These are phyloP conservation scores for Lophotis ruficrista DNA, from an alignment of 2,113 vertebrate genomes.

Conservation along the genomic window DNA sequence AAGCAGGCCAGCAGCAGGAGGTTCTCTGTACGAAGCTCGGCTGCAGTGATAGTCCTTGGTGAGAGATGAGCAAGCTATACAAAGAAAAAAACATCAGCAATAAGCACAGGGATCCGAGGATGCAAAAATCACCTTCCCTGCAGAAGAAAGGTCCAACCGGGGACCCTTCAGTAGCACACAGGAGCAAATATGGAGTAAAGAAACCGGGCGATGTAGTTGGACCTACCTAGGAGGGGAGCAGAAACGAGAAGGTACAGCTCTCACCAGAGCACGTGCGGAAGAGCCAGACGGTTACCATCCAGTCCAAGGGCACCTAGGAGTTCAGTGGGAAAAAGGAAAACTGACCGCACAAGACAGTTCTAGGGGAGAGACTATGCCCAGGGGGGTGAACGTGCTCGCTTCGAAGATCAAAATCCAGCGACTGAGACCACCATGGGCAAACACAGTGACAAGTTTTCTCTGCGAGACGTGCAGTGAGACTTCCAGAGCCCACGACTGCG, in stretches of 20 bases:
- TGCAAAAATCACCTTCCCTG: not conserved
- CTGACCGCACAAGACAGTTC: not conserved
- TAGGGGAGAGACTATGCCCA: not conserved
- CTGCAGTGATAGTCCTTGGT: not conserved
- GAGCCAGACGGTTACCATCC: not conserved
- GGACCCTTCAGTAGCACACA: not conserved
- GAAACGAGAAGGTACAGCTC: not conserved
- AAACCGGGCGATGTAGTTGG: accelerated
- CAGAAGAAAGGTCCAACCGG: not conserved
- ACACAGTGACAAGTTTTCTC: not conserved
- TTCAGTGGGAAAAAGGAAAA: not conserved
- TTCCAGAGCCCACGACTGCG: accelerated
- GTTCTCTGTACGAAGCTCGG: not conserved
- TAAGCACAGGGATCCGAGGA: not conserved
- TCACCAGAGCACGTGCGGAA: not conserved
- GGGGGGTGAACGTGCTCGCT: not conserved
- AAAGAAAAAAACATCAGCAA: not conserved
- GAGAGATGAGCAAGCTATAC: not conserved
- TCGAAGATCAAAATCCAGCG: not conserved
- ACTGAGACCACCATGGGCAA: not conserved
- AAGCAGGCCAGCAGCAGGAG: not conserved
- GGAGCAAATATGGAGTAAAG: accelerated
- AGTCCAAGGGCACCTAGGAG: not conserved
- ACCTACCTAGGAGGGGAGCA: not conserved
- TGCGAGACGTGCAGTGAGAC: too few relatives aligned